phyloP scores from a whole-genome alignment of 1,140 invertebrate species.

The Drosophila nigrodunni region DNA sequence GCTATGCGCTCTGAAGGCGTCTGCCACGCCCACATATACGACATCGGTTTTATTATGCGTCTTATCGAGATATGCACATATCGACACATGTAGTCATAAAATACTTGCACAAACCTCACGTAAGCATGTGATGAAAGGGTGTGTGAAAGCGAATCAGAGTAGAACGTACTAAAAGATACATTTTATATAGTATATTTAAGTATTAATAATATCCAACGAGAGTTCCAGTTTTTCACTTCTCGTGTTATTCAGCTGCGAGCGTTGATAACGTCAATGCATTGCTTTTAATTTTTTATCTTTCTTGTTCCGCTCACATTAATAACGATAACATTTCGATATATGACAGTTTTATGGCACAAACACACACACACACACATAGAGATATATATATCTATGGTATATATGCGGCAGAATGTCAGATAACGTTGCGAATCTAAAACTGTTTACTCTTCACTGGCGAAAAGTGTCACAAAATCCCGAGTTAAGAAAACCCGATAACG shows the following conservation, averaged over 20 bases:
- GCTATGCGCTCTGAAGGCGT: constrained; percentile 27
- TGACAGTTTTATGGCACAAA: constrained; percentile 27
- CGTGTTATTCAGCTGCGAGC: neutral
- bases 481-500: neutral
- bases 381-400: neutral
- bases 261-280: constrained; percentile 33
- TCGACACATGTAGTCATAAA: neutral
- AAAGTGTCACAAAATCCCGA: neutral
- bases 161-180: neutral
- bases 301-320: constrained; percentile 23
- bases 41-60: constrained; percentile 24
- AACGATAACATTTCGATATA: constrained; percentile 31
- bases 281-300: constrained; percentile 36
- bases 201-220: constrained; percentile 12
- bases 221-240: constrained; percentile 4
- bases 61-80: constrained; percentile 26
- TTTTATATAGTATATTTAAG: neutral
- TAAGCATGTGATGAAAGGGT: neutral
- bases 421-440: constrained; percentile 3
- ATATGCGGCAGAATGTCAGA: neutral
- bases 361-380: neutral
- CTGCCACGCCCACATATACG: constrained; percentile 25
- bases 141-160: neutral
- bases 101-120: constrained; percentile 8
- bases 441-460: neutral